Percentiles rank a stretch among this genome's conserved stretches.
Conservation (phyloP, 2,888 invertebrate genomes). For the Rugalucina vietnamica region DNA sequence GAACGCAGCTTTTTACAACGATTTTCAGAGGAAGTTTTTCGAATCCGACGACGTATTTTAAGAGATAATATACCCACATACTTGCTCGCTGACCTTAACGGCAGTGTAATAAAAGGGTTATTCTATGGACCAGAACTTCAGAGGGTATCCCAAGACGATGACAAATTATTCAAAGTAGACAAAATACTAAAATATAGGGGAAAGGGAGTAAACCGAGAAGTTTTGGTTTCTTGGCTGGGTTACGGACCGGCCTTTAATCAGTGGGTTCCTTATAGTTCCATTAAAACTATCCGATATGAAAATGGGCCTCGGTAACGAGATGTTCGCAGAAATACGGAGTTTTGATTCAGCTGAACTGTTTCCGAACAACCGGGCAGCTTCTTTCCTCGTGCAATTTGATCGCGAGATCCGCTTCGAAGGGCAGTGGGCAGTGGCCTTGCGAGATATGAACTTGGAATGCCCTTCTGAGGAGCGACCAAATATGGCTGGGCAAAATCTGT, state of each 20-base stretch:
- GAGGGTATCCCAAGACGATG: neutral
- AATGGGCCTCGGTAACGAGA: neutral
- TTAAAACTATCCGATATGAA: neutral
- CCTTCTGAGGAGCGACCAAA: neutral
- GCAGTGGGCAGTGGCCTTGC: neutral
- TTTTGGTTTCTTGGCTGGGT: neutral
- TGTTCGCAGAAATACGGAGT: neutral
- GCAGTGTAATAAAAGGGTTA: neutral
- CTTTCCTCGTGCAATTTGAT: neutral
- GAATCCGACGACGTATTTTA: neutral
- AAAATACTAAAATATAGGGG: neutral
- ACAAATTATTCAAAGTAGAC: neutral
- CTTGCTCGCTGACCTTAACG: neutral
- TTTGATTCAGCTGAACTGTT: neutral
- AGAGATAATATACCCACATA: conserved; percentile 14
- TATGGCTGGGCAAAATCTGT: neutral
- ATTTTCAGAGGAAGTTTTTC: conserved; percentile 12
- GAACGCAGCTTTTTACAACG: conserved; percentile 1
- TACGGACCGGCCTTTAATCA: neutral
- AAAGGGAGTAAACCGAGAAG: neutral
- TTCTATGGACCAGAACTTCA: conserved; percentile 12
- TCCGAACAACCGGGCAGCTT: neutral
- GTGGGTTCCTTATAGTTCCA: neutral
- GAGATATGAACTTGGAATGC: neutral
- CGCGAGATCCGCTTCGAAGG: neutral